Evolutionary conservation across 1,140 invertebrate genomes (phyloP).

Genomic region (silkworm (Bombyx mori)): DNA sequence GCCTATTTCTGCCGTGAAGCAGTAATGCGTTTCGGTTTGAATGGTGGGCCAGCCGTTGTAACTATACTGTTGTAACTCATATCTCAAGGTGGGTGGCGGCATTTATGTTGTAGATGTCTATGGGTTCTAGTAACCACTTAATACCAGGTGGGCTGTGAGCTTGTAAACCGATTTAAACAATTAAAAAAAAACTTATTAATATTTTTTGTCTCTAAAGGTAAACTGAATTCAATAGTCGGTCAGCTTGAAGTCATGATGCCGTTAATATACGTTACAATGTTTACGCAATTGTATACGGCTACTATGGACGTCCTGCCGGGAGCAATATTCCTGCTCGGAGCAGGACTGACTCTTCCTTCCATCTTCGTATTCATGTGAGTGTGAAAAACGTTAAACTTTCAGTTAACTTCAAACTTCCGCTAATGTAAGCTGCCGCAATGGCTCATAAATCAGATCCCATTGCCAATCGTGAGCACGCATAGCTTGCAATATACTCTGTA

Average conservation of each 20-base stretch:
- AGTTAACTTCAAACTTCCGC: neutral
- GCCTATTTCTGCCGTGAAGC: too few species aligned
- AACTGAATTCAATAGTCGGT: constrained; percentile 3
- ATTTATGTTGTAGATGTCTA: too few species aligned
- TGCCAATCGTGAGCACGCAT: too few species aligned
- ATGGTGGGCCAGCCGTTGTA: too few species aligned
- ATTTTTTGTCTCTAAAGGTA: neutral
- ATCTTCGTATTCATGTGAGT: constrained; percentile 3
- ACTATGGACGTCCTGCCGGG: constrained; percentile 3
- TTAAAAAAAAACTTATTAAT: neutral
- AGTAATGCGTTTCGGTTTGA: too few species aligned
- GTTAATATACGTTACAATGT: neutral
- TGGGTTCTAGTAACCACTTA: too few species aligned
- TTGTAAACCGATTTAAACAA: too few species aligned
- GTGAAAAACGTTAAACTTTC: neutral
- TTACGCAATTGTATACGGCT: constrained; percentile 1
- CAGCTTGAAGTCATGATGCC: constrained; percentile 1
- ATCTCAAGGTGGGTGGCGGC: too few species aligned
- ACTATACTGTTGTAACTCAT: too few species aligned
- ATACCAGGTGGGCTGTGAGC: too few species aligned
- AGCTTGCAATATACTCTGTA: too few species aligned
- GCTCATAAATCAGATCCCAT: too few species aligned
- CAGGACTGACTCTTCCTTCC: neutral
- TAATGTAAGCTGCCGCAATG: neutral
- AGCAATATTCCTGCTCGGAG: constrained; percentile 1